Conservation (phyloP, 2,797 vertebrate species). For the Scarus forsteni region DNA sequence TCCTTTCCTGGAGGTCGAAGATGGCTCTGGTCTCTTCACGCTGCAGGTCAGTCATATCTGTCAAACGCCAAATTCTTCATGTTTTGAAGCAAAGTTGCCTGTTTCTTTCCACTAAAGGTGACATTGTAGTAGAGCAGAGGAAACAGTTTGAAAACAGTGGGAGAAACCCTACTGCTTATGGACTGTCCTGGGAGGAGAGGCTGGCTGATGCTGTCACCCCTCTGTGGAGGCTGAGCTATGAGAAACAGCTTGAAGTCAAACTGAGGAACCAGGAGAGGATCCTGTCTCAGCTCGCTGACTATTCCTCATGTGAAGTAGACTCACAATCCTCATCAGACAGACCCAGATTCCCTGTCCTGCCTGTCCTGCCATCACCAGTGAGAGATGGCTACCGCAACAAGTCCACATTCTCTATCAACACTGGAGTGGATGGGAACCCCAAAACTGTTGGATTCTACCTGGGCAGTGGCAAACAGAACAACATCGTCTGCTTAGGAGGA, state of each 20-base stretch:
- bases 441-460: conserved; percentile 90
- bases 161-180: conserved; percentile 24
- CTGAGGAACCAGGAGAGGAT: conserved; percentile 82
- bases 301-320: conserved; percentile 38
- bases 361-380: conserved; percentile 81
- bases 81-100: conserved; percentile 17
- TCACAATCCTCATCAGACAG: conserved; percentile 31
- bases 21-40: conserved; percentile 43
- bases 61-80: conserved; percentile 2
- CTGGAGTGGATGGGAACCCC: conserved; percentile 87
- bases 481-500: conserved; percentile 85
- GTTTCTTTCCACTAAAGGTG: conserved; percentile 35
- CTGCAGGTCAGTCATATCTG: conserved; percentile 29
- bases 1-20: neutral
- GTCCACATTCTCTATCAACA: conserved; percentile 91
- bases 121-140: neutral
- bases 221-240: conserved; percentile 89
- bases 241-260: conserved; percentile 89
- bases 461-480: conserved; percentile 80
- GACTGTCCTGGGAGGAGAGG: conserved; percentile 80
- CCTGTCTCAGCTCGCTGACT: conserved; percentile 76
- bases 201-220: conserved; percentile 86
- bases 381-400: conserved; percentile 89
- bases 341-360: conserved; percentile 80
- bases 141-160: conserved; percentile 37